A percentile compares a stretch with the other conserved stretches of the same genome.
Conservation (phyloP, 2,888 invertebrate genomes). For the Gymnosoma rotundatum region DNA sequence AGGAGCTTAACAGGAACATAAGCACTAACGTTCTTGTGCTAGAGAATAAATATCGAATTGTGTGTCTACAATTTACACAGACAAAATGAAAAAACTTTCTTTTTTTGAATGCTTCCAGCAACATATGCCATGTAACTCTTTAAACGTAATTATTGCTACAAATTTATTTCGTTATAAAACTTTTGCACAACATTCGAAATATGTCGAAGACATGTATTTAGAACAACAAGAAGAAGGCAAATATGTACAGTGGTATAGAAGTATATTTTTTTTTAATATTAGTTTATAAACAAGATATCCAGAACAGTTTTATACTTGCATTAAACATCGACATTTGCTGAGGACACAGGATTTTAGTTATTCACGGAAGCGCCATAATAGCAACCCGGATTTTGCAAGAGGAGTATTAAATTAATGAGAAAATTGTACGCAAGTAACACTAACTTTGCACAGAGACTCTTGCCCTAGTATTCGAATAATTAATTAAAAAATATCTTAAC, state of each 20-base stretch:
- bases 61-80: slow-evolving; percentile 12
- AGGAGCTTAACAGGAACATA: slow-evolving; percentile 40
- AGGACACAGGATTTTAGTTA: too few species aligned
- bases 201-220: slow-evolving; percentile 4
- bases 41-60: slow-evolving; percentile 22
- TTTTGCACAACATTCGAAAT: slow-evolving; percentile 18
- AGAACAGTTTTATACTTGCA: too few species aligned
- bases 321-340: too few species aligned
- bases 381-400: too few species aligned
- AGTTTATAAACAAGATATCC: too few species aligned
- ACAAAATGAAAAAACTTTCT: slow-evolving; percentile 42
- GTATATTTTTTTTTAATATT: too few species aligned
- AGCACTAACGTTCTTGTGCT: background rate
- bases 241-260: background rate
- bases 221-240: background rate
- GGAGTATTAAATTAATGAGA: too few species aligned
- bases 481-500: too few species aligned
- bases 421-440: too few species aligned
- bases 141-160: slow-evolving; percentile 67
- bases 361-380: too few species aligned
- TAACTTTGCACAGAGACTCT: too few species aligned
- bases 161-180: slow-evolving; percentile 66
- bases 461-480: too few species aligned
- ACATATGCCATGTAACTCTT: slow-evolving; percentile 67
- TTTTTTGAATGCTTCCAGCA: slow-evolving; percentile 60